Evolutionary conservation across 1,140 invertebrate species (phyloP).

Genomic region (Hyposmocoma kahamanoa): DNA sequence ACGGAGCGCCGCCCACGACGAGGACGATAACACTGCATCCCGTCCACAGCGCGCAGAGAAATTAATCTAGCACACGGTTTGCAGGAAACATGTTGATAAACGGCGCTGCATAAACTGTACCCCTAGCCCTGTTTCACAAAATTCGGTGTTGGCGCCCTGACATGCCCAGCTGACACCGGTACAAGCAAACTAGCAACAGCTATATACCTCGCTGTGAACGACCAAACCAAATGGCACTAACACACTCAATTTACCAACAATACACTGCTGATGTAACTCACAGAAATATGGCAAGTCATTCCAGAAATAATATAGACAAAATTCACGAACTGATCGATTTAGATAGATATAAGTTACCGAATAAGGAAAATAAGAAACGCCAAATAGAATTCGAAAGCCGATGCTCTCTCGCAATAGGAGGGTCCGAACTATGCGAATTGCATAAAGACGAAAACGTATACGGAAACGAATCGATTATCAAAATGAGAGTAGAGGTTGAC

Average conservation of each 20-base stretch:
- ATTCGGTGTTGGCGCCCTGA: not conserved
- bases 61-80: slow-evolving; percentile 61
- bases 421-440: slow-evolving; percentile 23
- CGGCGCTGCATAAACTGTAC: slow-evolving; percentile 25
- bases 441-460: slow-evolving; percentile 46
- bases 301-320: slow-evolving; percentile 43
- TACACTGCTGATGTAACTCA: slow-evolving; percentile 18
- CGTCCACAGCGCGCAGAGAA: slow-evolving; percentile 52
- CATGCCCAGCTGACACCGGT: slow-evolving; percentile 40
- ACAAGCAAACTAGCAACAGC: not conserved
- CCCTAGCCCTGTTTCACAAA: slow-evolving; percentile 1
- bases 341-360: slow-evolving; percentile 50
- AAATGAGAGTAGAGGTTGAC: slow-evolving; percentile 40
- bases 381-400: slow-evolving; percentile 36
- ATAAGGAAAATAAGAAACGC: slow-evolving; percentile 35
- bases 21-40: slow-evolving; percentile 51
- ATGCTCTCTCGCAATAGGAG: slow-evolving; percentile 21
- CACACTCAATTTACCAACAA: not conserved
- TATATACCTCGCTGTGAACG: not conserved
- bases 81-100: slow-evolving; percentile 61
- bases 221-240: not conserved
- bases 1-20: slow-evolving; percentile 45
- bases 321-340: slow-evolving; percentile 50
- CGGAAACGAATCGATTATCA: slow-evolving; percentile 52
- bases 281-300: slow-evolving; percentile 40